Percentiles rank a stretch among this genome's conserved stretches.
phyloP scores from a whole-genome alignment of 2,888 invertebrate genomes.

The Eudemis profundana region DNA sequence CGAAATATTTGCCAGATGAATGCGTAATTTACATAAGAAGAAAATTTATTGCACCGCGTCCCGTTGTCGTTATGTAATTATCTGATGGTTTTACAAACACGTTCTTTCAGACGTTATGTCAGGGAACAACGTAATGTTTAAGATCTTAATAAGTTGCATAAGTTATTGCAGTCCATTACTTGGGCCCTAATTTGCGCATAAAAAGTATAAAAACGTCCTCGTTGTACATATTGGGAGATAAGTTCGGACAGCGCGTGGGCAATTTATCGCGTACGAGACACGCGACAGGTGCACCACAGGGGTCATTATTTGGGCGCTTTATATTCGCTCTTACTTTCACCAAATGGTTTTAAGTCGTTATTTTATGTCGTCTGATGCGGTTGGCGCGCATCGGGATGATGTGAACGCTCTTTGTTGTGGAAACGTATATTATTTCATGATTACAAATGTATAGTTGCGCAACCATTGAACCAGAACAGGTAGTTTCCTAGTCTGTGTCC shows the following conservation, averaged over 20 bases:
- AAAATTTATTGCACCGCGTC: conserved; percentile 40
- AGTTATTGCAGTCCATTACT: conserved; percentile 37
- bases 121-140: conserved; percentile 42
- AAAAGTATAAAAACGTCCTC: conserved; percentile 32
- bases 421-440: conserved; percentile 27
- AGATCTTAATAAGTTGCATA: conserved; percentile 47
- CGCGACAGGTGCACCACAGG: conserved; percentile 64
- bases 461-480: conserved; percentile 7
- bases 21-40: conserved; percentile 42
- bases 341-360: conserved; percentile 54
- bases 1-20: conserved; percentile 38
- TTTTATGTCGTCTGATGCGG: conserved; percentile 44
- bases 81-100: conserved; percentile 44
- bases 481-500: conserved; percentile 10
- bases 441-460: conserved; percentile 22
- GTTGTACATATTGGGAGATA: conserved; percentile 38
- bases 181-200: conserved; percentile 40
- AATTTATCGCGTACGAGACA: conserved; percentile 44
- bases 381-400: conserved; percentile 25
- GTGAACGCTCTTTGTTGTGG: conserved; percentile 33
- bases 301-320: conserved; percentile 64
- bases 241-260: conserved; percentile 20
- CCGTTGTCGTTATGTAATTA: conserved; percentile 46
- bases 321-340: conserved; percentile 78
- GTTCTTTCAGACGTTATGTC: conserved; percentile 49